Evolutionary conservation across 2,888 invertebrate species (phyloP), one percentile per base, ranked within the genome.

Genomic region (Agonum fuliginosum): DNA sequence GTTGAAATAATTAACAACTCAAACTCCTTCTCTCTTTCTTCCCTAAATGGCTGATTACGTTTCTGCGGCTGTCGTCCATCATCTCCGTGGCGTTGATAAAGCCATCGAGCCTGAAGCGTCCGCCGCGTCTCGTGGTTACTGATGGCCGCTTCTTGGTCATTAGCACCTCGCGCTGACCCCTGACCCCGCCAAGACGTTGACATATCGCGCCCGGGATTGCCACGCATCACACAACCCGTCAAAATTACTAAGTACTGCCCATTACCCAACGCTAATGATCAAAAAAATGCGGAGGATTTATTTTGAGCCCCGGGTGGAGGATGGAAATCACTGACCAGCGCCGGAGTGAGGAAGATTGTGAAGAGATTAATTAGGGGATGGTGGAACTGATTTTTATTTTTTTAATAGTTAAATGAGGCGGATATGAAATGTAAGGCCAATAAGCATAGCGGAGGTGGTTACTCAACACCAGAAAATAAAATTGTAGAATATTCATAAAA

Each of bases 91-190:
- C 75, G 75, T 75, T 75, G 75, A 75, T 75, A 75, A 75, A 75
- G 75, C 62, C 75, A 75, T 75, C 75, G 65, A 43, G 58, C 58
- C 58, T 27, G 27, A 27, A 30, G 58, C 27, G 14, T 54, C 12
- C 19, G 48, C 48, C 48, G 19, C 58, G 10, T 19, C n/a, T 14
- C 46, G 27, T 70, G 46, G 70, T 80, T 79, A 79, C 79, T 79
- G 76, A 80, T 79, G 80, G 78, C 73, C 79, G 70, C 37, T 22
- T 75, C 71, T 77, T 82, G 83, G 82, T 83, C 83, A 84, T 84
- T 83, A 83, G 82, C 83, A 83, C 81, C 82, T 81, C 79, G 78
- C 79, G 79, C 78, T 81, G 83, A 82, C 83, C 83, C 83, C 81
- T 80, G 80, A 79, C 80, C 70, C 22, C 70, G n/a, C 54, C 17